Evolutionary conservation across 2,797 vertebrate genomes (phyloP).

Genomic region (Anguilla megastoma): DNA sequence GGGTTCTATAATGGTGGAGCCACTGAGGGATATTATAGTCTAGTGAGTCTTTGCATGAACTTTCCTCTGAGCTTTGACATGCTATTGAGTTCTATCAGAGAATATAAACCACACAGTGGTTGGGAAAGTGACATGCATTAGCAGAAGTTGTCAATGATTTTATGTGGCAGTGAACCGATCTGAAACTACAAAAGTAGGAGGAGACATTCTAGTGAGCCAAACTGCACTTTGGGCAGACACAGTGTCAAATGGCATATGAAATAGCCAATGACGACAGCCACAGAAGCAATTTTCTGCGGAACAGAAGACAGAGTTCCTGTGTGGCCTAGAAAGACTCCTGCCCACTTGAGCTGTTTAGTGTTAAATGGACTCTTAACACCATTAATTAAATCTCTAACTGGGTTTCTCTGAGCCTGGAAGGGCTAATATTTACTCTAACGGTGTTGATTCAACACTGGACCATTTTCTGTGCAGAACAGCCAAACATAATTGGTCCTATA

Average conservation of each 20-base stretch:
- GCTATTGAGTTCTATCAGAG: neutral
- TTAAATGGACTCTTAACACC: neutral
- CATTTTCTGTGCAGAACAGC: neutral
- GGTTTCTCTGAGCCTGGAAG: neutral
- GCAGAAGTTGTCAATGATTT: neutral
- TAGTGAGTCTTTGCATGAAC: neutral
- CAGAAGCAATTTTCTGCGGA: neutral
- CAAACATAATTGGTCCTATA: neutral
- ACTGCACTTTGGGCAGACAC: neutral
- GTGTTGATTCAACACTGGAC: neutral
- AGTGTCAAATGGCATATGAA: neutral
- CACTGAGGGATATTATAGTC: neutral
- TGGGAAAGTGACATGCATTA: neutral
- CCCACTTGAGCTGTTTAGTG: neutral
- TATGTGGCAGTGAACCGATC: neutral
- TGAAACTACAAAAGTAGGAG: neutral
- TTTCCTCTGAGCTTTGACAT: neutral
- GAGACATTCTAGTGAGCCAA: neutral
- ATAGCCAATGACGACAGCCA: neutral
- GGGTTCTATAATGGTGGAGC: neutral
- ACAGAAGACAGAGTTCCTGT: constrained; percentile 12
- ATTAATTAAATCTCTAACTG: neutral
- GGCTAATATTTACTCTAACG: neutral
- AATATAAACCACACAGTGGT: neutral
- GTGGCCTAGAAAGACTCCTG: neutral